Evolutionary conservation across 2,888 invertebrate species (phyloP).

Genomic region (Ophion costatus): DNA sequence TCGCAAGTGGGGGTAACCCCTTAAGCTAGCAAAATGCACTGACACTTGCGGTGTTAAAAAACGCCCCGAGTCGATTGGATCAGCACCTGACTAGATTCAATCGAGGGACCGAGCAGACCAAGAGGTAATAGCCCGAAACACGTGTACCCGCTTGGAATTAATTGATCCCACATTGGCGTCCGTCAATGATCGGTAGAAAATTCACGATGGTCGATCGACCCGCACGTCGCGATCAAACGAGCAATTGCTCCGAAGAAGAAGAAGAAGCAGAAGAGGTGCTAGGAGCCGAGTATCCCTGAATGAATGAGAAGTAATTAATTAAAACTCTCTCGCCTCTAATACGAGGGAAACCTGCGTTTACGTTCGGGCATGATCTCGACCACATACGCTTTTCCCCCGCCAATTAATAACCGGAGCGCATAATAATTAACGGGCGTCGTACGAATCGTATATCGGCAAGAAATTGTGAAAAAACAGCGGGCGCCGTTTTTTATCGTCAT

Average conservation of each 20-base stretch:
- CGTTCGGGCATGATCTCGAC: conserved; percentile 67
- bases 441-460: conserved; percentile 50
- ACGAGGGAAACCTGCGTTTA: conserved; percentile 70
- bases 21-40: no score
- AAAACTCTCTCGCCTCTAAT: conserved; percentile 61
- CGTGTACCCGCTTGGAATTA: neutral
- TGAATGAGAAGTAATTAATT: conserved; percentile 61
- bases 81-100: neutral
- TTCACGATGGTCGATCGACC: conserved; percentile 42
- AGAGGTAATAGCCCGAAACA: neutral
- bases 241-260: conserved; percentile 29
- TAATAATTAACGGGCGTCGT: conserved; percentile 79
- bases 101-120: neutral
- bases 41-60: no score
- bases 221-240: conserved; percentile 37
- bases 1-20: no score
- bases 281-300: conserved; percentile 34
- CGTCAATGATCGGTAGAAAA: conserved; percentile 48
- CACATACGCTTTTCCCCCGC: conserved; percentile 59
- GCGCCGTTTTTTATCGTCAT: conserved; percentile 22
- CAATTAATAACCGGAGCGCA: conserved; percentile 79
- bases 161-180: conserved; percentile 5
- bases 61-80: neutral
- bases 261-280: conserved; percentile 27
- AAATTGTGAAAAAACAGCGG: conserved; percentile 37